Evolutionary conservation across 2,888 invertebrate species (phyloP), one percentile per base, ranked within the genome.

Genomic region (Andrena trimmerana): DNA sequence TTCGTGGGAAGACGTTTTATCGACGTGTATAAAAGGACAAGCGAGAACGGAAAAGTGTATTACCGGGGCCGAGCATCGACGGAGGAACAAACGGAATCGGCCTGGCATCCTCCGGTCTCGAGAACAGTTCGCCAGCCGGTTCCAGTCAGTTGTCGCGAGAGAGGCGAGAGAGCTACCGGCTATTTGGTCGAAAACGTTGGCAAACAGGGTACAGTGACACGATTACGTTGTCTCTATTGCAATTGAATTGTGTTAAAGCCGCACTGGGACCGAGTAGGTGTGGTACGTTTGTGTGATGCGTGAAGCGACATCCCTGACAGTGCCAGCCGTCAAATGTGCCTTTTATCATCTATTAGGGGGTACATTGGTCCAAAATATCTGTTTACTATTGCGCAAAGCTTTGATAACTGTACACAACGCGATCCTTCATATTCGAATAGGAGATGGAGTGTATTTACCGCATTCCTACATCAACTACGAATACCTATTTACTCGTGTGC

Each of bases 21-120:
- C 70, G 80, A 10, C 54, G 71, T 13, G 81, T 80, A 75, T 80
- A 74, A 74, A 74, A 80, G 65, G n/a, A 24, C 24, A 63, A 52
- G 33, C 50, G 59, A 27, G 31, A 60, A 33, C 48, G 63, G 69
- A 27, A 20, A 78, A 80, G 78, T 67, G 71, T 71, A 78, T 78
- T 54, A 71, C 69, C 68, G 24, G 62, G 42, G n/a, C 42, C 29
- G 16, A 42, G 79, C 33, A 6, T 27, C 42, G 71, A 48, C 33
- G 27, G 54, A 78, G 57, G 24, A 80, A 78, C 79, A 71, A 67
- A 78, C 42, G 79, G 4, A 42, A 66, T 31, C 31, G 27, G n/a
- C 3, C 29, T 16, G 16, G 20, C 0, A 16, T 24, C 36, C 20
- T 36, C 29, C 10, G 54, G 29, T 29, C 27, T 33, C 42, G 31